Percentiles rank a stretch among this genome's conserved stretches.
phyloP scores from a whole-genome alignment of 1,140 invertebrate species.

The Popillia japonica region DNA sequence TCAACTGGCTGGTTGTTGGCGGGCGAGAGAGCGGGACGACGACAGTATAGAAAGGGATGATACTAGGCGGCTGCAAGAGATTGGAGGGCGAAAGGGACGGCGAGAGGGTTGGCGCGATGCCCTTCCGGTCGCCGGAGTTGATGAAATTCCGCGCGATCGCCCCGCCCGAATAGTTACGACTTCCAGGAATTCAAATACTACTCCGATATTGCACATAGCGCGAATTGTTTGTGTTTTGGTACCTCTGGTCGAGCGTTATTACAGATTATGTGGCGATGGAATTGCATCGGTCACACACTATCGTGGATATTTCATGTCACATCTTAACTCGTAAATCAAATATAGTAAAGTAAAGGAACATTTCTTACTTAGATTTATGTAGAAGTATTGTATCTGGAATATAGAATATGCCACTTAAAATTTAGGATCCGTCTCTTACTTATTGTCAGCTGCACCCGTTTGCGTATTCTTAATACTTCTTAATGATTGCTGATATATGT shows the following conservation, averaged over 20 bases:
- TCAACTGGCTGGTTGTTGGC: constrained; percentile 31
- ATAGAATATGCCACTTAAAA: no score
- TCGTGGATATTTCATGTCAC: no score
- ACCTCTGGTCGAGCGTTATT: constrained; percentile 26
- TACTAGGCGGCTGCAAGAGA: constrained; percentile 36
- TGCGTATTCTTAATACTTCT: no score
- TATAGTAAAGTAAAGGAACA: no score
- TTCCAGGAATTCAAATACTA: constrained; percentile 60
- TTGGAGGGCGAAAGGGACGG: constrained; percentile 36
- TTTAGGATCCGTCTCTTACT: no score
- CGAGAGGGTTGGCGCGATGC: constrained; percentile 47
- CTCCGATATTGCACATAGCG: constrained; percentile 58
- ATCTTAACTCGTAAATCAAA: no score
- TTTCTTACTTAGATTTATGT: no score
- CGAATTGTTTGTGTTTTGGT: constrained; percentile 50
- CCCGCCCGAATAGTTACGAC: constrained; percentile 59
- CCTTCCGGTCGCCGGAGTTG: constrained; percentile 59
- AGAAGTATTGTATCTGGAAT: no score
- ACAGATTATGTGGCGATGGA: background rate
- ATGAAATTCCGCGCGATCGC: constrained; percentile 60
- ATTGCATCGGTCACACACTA: background rate
- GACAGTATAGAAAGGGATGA: background rate
- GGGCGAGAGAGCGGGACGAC: constrained; percentile 35
- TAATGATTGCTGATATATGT: no score
- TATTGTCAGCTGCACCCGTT: no score